Percentiles rank a stretch among this genome's conserved stretches.
These are phyloP conservation scores for Fragum whitleyi DNA, from an alignment of 2,888 invertebrate genomes.

Conservation along the genomic window DNA sequence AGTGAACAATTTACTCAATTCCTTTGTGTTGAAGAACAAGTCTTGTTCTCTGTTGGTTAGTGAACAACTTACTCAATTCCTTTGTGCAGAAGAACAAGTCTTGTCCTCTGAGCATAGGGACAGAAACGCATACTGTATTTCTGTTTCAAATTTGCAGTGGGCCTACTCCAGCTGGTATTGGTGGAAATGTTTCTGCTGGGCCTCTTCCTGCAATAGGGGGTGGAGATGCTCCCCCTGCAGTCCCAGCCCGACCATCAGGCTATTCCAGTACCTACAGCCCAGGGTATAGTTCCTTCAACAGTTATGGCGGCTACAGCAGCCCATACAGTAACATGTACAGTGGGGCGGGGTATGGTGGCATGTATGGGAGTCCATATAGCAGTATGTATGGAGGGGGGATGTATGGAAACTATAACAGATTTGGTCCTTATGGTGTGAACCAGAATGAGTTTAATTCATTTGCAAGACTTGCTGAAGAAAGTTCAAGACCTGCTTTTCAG, in stretches of 20 bases:
- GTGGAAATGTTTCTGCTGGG: slow-evolving; percentile 31
- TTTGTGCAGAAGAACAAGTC: slow-evolving; percentile 85
- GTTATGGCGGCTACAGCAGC: slow-evolving; percentile 63
- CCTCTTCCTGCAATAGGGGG: slow-evolving; percentile 35
- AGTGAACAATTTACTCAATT: too few relatives aligned
- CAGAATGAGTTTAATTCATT: slow-evolving; percentile 84
- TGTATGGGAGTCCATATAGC: slow-evolving; percentile 65
- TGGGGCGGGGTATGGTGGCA: slow-evolving; percentile 47
- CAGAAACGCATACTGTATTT: slow-evolving; percentile 85
- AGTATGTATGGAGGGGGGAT: slow-evolving; percentile 56
- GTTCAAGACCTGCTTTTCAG: slow-evolving; percentile 96
- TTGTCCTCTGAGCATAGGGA: slow-evolving; percentile 86
- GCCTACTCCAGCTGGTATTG: slow-evolving; percentile 40
- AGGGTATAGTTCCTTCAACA: slow-evolving; percentile 41
- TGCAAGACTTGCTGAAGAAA: slow-evolving; percentile 95
- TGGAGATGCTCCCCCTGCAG: slow-evolving; percentile 67
- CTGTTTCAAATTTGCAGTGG: slow-evolving; percentile 46
- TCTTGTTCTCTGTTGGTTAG: too few relatives aligned
- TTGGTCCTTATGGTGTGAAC: slow-evolving; percentile 56
- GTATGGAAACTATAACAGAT: slow-evolving; percentile 68
- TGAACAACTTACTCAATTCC: slow-evolving; percentile 76
- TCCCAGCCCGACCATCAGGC: slow-evolving; percentile 67
- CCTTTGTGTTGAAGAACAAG: too few relatives aligned
- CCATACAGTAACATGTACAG: slow-evolving; percentile 53
- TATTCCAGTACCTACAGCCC: slow-evolving; percentile 47